Conservation (phyloP, 2,888 invertebrate species). For the Spilosoma lubricipeda region DNA sequence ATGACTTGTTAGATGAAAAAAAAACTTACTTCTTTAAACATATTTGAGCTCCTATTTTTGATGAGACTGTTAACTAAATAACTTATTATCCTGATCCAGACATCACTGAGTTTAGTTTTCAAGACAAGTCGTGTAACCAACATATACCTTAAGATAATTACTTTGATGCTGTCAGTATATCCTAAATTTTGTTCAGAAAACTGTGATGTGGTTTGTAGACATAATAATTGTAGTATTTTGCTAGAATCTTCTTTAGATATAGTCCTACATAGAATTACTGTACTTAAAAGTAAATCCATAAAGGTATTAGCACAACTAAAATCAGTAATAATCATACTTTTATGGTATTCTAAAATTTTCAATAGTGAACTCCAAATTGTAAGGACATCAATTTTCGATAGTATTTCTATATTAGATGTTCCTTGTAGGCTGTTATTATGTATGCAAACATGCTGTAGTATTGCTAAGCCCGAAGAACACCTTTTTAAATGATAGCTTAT, state of each 20-base stretch:
- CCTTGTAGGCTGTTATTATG: slow-evolving; percentile 37
- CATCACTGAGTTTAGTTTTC: slow-evolving; percentile 56
- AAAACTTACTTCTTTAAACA: slow-evolving; percentile 49
- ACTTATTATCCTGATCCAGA: slow-evolving; percentile 59
- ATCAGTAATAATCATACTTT: slow-evolving; percentile 53
- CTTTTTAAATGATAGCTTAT: slow-evolving; percentile 66
- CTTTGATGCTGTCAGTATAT: slow-evolving; percentile 54
- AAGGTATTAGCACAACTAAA: slow-evolving; percentile 49
- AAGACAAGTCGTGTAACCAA: slow-evolving; percentile 58
- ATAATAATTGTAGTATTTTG: slow-evolving; percentile 62
- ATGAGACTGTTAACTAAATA: slow-evolving; percentile 55
- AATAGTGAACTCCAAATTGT: slow-evolving; percentile 58
- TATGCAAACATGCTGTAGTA: slow-evolving; percentile 62
- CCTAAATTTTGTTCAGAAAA: slow-evolving; percentile 55
- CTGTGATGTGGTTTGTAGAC: slow-evolving; percentile 57
- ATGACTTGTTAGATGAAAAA: neutral
- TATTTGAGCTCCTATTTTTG: slow-evolving; percentile 55
- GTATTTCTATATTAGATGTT: slow-evolving; percentile 28
- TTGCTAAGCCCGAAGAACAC: slow-evolving; percentile 60
- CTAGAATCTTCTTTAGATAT: slow-evolving; percentile 54
- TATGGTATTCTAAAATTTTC: slow-evolving; percentile 60
- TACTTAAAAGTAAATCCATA: slow-evolving; percentile 62
- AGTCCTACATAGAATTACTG: slow-evolving; percentile 53
- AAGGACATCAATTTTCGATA: slow-evolving; percentile 48
- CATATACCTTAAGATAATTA: slow-evolving; percentile 64